phyloP scores from a whole-genome alignment of 2,888 invertebrate species.

The Caenorhabditis macrosperma region DNA sequence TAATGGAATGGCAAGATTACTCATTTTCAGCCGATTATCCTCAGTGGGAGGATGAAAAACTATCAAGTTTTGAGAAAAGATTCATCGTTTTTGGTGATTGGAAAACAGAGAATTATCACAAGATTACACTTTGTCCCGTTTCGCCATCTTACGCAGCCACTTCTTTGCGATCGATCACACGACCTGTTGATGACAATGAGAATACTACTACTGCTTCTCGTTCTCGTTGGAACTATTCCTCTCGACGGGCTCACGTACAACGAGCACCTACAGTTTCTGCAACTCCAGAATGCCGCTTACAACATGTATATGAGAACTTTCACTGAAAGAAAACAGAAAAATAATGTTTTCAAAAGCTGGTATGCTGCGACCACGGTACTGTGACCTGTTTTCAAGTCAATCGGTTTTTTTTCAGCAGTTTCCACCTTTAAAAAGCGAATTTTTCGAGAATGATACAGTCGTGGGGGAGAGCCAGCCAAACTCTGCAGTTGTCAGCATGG shows the following conservation, averaged over 20 bases:
- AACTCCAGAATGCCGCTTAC: slow-evolving; percentile 49
- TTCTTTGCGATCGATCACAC: neutral
- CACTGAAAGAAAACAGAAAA: slow-evolving; percentile 31
- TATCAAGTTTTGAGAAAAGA: neutral
- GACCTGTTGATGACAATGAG: slow-evolving; percentile 11
- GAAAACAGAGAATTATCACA: neutral
- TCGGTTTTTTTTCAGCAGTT: slow-evolving; percentile 38
- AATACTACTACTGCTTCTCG: slow-evolving; percentile 12
- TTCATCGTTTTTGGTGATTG: neutral
- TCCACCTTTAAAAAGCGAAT: slow-evolving; percentile 50
- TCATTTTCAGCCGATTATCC: slow-evolving; percentile 14
- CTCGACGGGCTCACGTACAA: slow-evolving; percentile 43
- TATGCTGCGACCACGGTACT: slow-evolving; percentile 47
- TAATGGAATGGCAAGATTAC: slow-evolving; percentile 43
- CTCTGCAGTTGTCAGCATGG: slow-evolving; percentile 40
- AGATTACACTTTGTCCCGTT: slow-evolving; percentile 11
- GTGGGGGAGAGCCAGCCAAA: slow-evolving; percentile 46
- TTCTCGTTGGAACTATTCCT: slow-evolving; percentile 16
- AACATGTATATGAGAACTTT: slow-evolving; percentile 48
- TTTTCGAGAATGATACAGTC: slow-evolving; percentile 56
- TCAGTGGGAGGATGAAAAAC: slow-evolving; percentile 10
- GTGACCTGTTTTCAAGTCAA: neutral
- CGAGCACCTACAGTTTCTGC: slow-evolving; percentile 53
- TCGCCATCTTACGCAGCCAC: slow-evolving; percentile 1
- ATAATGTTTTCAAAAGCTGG: slow-evolving; percentile 45